Base-by-base conservation (phyloP, 1,140 invertebrate species). In the Bilobella aurantiaca region DNA sequence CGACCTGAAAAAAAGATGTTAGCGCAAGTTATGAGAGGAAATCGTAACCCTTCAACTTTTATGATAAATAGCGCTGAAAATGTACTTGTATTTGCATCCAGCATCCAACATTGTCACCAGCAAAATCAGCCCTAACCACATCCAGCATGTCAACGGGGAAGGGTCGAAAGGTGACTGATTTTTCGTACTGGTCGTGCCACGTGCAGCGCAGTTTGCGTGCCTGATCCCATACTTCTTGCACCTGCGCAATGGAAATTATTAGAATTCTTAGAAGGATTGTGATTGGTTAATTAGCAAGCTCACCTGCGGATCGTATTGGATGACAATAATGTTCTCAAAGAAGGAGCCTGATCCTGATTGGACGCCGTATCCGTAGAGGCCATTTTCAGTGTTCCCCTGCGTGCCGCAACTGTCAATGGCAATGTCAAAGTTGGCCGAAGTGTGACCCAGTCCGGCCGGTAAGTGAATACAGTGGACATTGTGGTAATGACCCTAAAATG, bases 181-280 rank as follows among this genome's bases (percentile, higher is more conserved):
- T 96, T 78, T 96, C 92, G 74, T 96, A 96, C 68, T 94, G 86
- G 77, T 96, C 92, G 73, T 96, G 91, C 93, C 93, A 96, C 0
- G 91, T 95, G 78, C 93, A 95, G 34, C 62, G 56, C 3, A 96
- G 74, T 76, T 94, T 94, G 21, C 92, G 79, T 1, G 92, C 93
- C 77, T 95, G 91, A 80, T 96, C 93, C 92, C 92, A 95, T 1
- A 95, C 91, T 79, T 96, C 93, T 79, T 96, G 92, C 0, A 96
- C 49, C 49, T 53, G 49, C n/a, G n/a, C n/a, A n/a, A 53, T 18
- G 25, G 5, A 14, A 53, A 53, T 53, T 53, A 18, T 42, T 53
- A 23, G 3, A 53, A 14, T 53, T 18, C 3, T 53, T 42, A 42
- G 8, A 18, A 42, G 34, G n/a, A 8, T 42, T 42, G 8, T 18